A percentile compares a stretch with the other conserved stretches of the same genome.
These are phyloP conservation scores for Poecile montanus DNA, from an alignment of 2,797 vertebrate species.

Conservation along the genomic window DNA sequence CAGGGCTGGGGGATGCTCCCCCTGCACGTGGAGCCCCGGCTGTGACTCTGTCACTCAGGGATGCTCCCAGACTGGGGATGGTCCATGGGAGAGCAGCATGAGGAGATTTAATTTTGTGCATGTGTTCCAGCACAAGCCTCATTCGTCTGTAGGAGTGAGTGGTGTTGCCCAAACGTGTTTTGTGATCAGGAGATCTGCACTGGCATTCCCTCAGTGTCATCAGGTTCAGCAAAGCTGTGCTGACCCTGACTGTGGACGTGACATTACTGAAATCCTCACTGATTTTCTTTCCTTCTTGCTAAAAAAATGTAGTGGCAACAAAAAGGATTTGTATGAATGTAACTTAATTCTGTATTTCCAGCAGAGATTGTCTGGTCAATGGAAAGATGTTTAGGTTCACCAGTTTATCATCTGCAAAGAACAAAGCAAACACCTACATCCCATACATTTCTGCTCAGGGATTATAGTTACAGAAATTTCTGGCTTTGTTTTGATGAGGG, in stretches of 20 bases:
- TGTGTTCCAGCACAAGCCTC: neutral
- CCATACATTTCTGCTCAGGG: neutral
- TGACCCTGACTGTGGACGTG: neutral
- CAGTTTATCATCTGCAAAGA: neutral
- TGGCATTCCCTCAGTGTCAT: neutral
- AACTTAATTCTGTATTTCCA: neutral
- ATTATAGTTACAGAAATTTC: neutral
- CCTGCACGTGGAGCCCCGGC: fast-evolving
- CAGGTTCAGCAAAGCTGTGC: neutral
- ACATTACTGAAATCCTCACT: neutral
- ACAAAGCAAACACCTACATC: neutral
- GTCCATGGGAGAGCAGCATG: neutral
- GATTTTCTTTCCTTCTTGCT: neutral
- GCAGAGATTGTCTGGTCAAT: neutral
- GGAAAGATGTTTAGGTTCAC: neutral
- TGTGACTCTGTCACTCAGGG: neutral
- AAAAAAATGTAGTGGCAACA: neutral
- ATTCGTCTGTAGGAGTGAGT: neutral
- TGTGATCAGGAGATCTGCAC: neutral
- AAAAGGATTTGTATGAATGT: neutral
- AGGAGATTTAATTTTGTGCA: neutral
- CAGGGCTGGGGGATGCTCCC: neutral
- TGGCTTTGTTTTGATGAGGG: neutral
- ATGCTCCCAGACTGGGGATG: fast-evolving
- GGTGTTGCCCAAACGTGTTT: neutral